Evolutionary conservation across 92 coral and sea anemone species (phyloP).

Genomic region (Epizoanthus ramosus): DNA sequence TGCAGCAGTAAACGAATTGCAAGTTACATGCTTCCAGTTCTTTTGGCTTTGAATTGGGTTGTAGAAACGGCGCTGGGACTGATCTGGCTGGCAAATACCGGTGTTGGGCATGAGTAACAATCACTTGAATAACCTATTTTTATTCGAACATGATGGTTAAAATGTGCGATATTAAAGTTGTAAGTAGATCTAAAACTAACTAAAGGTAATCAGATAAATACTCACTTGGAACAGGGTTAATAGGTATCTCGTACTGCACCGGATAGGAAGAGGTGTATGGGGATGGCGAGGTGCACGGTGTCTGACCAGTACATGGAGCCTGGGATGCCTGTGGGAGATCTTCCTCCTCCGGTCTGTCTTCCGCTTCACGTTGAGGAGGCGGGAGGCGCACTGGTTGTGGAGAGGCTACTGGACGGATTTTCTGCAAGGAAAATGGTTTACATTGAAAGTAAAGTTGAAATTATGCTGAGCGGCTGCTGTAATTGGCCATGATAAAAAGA

Average conservation of each 20-base stretch:
- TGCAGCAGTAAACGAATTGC: too few relatives aligned
- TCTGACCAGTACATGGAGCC: slow-evolving; percentile 24
- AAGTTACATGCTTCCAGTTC: too few relatives aligned
- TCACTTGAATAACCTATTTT: too few relatives aligned
- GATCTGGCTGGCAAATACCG: too few relatives aligned
- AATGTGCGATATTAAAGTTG: not conserved
- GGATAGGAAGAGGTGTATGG: not conserved
- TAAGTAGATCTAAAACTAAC: not conserved
- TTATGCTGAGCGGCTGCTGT: too few relatives aligned
- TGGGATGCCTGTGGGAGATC: not conserved
- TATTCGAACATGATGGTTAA: too few relatives aligned
- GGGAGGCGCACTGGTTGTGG: slow-evolving; percentile 40
- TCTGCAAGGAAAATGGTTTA: not conserved
- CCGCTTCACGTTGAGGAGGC: not conserved
- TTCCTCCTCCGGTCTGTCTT: not conserved
- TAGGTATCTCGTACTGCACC: slow-evolving; percentile 26
- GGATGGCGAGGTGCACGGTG: slow-evolving; percentile 13
- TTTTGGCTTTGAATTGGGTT: too few relatives aligned
- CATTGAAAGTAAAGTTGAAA: too few relatives aligned
- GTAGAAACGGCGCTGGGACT: too few relatives aligned
- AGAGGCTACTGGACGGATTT: slow-evolving; percentile 30
- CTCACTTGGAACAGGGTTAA: slow-evolving; percentile 34
- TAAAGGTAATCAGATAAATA: not conserved
- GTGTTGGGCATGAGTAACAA: too few relatives aligned
- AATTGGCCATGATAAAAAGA: too few relatives aligned